A percentile compares a stretch with the other conserved stretches of the same genome.
These are phyloP conservation scores for Temnothorax unifasciatus DNA, from an alignment of 2,888 invertebrate species.

Conservation along the genomic window DNA sequence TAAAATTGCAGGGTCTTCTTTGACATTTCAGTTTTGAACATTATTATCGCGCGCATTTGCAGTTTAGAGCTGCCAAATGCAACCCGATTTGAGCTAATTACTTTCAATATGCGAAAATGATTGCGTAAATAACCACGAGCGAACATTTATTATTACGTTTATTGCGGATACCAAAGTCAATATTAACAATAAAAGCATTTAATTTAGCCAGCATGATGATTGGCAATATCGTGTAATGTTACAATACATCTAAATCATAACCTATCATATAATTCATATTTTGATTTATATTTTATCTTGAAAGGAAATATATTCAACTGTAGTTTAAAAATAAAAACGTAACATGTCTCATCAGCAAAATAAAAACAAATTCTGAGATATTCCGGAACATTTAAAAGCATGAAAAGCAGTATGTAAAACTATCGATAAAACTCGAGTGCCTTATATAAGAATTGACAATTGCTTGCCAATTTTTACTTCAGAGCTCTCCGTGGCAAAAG, in stretches of 20 bases:
- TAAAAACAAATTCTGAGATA: background rate
- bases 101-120: slow-evolving; percentile 32
- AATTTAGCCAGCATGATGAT: slow-evolving; percentile 10
- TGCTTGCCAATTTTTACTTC: slow-evolving; percentile 4
- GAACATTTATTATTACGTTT: slow-evolving; percentile 36
- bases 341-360: background rate
- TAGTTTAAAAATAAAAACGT: background rate
- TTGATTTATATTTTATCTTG: background rate
- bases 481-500: background rate
- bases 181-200: slow-evolving; percentile 15
- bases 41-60: slow-evolving; percentile 1
- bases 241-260: background rate
- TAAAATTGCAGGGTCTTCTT: slow-evolving; percentile 28
- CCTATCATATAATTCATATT: background rate
- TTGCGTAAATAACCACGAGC: slow-evolving; percentile 21
- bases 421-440: background rate
- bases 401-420: background rate
- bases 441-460: background rate
- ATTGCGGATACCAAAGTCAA: slow-evolving; percentile 30
- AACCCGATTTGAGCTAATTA: slow-evolving; percentile 30
- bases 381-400: background rate
- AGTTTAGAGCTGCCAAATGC: slow-evolving; percentile 20
- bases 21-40: slow-evolving; percentile 37
- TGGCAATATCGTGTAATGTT: slow-evolving; percentile 24
- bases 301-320: background rate